These are phyloP conservation scores for Eudorcas thomsonii DNA, from an alignment of 2,113 vertebrate species.

Conservation along the genomic window DNA sequence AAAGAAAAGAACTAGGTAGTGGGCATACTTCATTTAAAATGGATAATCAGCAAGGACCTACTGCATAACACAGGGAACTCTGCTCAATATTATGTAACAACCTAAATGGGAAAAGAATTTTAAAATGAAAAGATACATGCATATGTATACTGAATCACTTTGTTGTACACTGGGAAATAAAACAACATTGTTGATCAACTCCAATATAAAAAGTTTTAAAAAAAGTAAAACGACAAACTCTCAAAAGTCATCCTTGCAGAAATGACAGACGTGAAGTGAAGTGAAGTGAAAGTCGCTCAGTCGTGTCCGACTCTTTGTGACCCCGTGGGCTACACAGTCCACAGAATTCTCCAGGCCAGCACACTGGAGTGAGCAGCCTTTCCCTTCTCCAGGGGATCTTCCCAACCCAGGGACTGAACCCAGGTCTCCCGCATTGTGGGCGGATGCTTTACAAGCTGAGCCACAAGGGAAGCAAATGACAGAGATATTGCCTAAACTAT, in stretches of 20 bases:
- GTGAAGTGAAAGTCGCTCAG: neutral
- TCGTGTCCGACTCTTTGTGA: accelerated
- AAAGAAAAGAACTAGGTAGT: neutral
- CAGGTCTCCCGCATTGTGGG: neutral
- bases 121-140: neutral
- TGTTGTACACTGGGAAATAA: neutral
- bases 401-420: neutral
- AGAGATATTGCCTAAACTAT: neutral
- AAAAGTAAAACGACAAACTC: neutral
- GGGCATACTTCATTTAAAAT: neutral
- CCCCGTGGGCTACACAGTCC: neutral
- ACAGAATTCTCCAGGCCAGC: neutral
- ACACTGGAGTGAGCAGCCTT: neutral
- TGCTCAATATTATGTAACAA: neutral
- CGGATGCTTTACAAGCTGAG: accelerated
- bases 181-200: neutral
- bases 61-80: neutral
- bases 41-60: neutral
- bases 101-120: neutral
- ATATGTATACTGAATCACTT: neutral
- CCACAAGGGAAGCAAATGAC: neutral
- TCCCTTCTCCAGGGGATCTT: neutral
- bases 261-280: neutral
- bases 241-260: neutral
- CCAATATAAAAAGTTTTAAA: neutral